These are phyloP conservation scores for Flexamia atlantica DNA, from an alignment of 2,888 invertebrate species.

Conservation along the genomic window DNA sequence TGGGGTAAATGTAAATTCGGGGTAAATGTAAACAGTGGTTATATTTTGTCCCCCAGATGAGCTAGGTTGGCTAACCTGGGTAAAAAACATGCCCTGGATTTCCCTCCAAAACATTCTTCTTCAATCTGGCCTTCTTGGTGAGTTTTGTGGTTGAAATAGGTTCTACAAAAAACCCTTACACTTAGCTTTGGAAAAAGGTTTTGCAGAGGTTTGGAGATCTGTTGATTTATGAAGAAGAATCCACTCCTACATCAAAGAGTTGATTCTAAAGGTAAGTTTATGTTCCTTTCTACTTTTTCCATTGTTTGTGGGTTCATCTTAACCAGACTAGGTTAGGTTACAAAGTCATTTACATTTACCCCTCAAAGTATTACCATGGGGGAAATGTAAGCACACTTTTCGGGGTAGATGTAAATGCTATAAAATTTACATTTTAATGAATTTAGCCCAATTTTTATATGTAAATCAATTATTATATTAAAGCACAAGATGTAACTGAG, in stretches of 20 bases:
- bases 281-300: not conserved
- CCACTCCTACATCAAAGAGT: not conserved
- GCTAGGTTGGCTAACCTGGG: not conserved
- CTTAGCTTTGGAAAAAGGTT: not conserved
- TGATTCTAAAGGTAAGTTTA: not conserved
- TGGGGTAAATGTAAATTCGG: not conserved
- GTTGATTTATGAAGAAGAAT: not conserved
- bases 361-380: not conserved
- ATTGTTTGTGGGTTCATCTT: not conserved
- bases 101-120: slow-evolving; percentile 14
- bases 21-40: not conserved
- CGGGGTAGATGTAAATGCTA: not conserved
- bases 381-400: not conserved
- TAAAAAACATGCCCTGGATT: not conserved
- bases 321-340: not conserved
- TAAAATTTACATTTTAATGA: not conserved
- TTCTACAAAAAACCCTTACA: not conserved
- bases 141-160: not conserved
- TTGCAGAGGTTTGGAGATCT: not conserved
- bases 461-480: not conserved
- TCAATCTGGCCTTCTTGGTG: not conserved
- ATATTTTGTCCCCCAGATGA: not conserved
- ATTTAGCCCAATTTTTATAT: not conserved
- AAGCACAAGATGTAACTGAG: not conserved
- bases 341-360: not conserved